These are phyloP conservation scores for Oligia fasciuncula DNA, from an alignment of 2,888 invertebrate genomes.

Conservation along the genomic window DNA sequence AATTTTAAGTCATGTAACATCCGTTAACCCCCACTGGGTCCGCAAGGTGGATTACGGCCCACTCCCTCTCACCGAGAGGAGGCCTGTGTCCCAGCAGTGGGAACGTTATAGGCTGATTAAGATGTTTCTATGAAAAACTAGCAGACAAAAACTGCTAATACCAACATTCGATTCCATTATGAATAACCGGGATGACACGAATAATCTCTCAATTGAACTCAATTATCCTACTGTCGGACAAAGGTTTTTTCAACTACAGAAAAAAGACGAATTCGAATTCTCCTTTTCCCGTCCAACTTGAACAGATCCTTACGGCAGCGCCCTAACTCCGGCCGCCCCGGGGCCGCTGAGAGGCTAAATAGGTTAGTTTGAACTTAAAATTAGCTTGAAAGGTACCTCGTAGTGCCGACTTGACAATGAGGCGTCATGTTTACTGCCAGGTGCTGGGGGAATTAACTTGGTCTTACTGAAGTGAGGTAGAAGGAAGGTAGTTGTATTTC, in stretches of 20 bases:
- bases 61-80: too few species aligned
- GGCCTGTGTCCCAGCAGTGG: too few species aligned
- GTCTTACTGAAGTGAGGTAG: background rate
- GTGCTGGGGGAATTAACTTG: constrained; percentile 7
- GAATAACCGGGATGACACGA: background rate
- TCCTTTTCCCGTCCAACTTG: background rate
- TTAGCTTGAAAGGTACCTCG: constrained; percentile 63
- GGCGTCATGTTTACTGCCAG: constrained; percentile 44
- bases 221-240: background rate
- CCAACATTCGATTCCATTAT: background rate
- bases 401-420: constrained; percentile 61
- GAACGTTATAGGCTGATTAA: too few species aligned
- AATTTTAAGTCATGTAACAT: too few species aligned
- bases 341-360: constrained; percentile 64
- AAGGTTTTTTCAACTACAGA: background rate
- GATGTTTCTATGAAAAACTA: background rate
- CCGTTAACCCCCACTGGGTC: too few species aligned
- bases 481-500: background rate
- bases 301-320: constrained; percentile 22
- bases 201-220: background rate
- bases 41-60: too few species aligned
- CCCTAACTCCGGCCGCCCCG: constrained; percentile 40
- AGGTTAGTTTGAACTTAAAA: constrained; percentile 70
- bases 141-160: background rate
- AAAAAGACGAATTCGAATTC: background rate